A percentile compares a stretch with the other conserved stretches of the same genome.
phyloP scores from a whole-genome alignment of 2,797 vertebrate genomes.

The Acanthiza pusilla region DNA sequence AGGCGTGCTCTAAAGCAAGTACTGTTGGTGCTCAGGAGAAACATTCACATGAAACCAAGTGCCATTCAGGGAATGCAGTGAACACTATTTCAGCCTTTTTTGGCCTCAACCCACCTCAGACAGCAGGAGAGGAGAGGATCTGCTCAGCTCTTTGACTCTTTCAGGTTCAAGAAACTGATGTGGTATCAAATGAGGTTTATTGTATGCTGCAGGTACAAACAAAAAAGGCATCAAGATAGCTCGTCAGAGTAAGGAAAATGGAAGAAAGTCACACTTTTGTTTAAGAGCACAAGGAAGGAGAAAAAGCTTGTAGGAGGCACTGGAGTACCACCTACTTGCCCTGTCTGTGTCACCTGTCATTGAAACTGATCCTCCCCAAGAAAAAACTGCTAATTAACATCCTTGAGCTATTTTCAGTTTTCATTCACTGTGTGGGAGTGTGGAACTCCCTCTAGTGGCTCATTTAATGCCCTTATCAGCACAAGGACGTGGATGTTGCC shows the following conservation, averaged over 20 bases:
- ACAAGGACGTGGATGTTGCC: background rate
- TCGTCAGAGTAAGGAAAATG: background rate
- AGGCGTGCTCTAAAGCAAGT: background rate
- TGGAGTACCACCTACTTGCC: background rate
- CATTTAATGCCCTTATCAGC: background rate
- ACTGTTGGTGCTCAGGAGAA: background rate
- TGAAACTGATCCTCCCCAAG: background rate
- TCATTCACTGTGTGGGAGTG: background rate
- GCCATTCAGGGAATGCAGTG: background rate
- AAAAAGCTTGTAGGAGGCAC: background rate
- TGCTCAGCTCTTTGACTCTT: slow-evolving; percentile 71
- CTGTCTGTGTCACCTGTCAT: background rate
- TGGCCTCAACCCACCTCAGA: slow-evolving; percentile 66
- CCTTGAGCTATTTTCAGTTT: background rate
- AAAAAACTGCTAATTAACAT: background rate
- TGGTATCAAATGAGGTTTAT: slow-evolving; percentile 56
- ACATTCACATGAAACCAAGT: background rate
- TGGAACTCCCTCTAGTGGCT: slow-evolving; percentile 40
- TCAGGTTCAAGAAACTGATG: slow-evolving; percentile 69
- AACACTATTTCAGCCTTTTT: background rate
- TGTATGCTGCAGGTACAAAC: slow-evolving; percentile 60
- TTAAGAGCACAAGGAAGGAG: background rate
- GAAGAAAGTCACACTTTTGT: background rate
- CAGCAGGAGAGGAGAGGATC: slow-evolving; percentile 68
- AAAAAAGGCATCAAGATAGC: background rate